Conservation (phyloP, 2,888 invertebrate genomes). For the Campaea margaritaria region DNA sequence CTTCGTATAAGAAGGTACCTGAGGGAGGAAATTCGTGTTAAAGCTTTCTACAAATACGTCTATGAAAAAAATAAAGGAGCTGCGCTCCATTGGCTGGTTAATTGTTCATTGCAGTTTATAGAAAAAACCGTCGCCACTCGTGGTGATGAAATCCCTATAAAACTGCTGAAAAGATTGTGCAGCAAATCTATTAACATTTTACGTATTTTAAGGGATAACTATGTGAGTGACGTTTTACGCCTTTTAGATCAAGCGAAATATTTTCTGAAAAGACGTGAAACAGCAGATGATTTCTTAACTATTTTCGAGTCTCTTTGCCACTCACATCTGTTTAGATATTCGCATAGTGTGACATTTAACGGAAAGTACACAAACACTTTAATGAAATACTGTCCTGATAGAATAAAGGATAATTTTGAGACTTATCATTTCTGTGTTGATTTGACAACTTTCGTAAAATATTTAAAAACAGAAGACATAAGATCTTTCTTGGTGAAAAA, state of each 20-base stretch:
- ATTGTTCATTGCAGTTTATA: slow-evolving; percentile 61
- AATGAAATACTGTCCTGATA: slow-evolving; percentile 58
- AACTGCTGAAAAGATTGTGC: slow-evolving; percentile 57
- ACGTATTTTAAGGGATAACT: slow-evolving; percentile 35
- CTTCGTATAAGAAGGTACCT: slow-evolving; percentile 63
- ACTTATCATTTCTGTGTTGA: slow-evolving; percentile 53
- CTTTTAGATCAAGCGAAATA: not conserved
- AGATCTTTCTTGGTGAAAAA: slow-evolving; percentile 51
- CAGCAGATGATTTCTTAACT: slow-evolving; percentile 50
- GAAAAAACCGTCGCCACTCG: slow-evolving; percentile 51
- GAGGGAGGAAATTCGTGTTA: slow-evolving; percentile 62
- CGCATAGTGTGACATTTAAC: no score
- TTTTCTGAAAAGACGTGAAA: slow-evolving; percentile 44
- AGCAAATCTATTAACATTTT: slow-evolving; percentile 55
- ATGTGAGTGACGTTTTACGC: slow-evolving; percentile 20
- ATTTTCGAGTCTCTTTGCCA: slow-evolving; percentile 42
- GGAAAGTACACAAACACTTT: slow-evolving; percentile 57
- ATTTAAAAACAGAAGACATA: slow-evolving; percentile 54
- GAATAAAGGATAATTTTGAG: slow-evolving; percentile 54
- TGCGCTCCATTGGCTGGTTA: slow-evolving; percentile 63
- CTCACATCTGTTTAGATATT: slow-evolving; percentile 29
- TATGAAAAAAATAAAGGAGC: slow-evolving; percentile 43
- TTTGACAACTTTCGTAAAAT: slow-evolving; percentile 59
- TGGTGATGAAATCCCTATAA: slow-evolving; percentile 41
- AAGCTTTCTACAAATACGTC: slow-evolving; percentile 62